Conservation (phyloP, 30 jellyfish, hydroid and myxozoan species). For the Aurelia aurita region DNA sequence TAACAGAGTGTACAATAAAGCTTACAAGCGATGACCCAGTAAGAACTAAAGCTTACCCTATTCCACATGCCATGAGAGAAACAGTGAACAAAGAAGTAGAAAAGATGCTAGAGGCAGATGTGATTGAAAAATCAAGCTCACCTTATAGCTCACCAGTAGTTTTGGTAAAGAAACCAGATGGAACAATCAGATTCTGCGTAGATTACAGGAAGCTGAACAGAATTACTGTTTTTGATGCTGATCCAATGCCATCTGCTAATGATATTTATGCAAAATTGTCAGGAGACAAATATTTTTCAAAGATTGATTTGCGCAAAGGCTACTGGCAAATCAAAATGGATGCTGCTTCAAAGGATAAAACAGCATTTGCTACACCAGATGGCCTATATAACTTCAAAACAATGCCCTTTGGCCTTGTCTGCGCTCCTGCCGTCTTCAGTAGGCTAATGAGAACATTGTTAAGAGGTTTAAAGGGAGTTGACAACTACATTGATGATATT, state of each 20-base stretch:
- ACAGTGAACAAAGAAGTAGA: no score
- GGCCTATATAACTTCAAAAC: slow-evolving; percentile 38
- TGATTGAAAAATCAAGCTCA: slow-evolving; percentile 8
- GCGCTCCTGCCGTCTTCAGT: slow-evolving; percentile 14
- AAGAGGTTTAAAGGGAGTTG: not conserved
- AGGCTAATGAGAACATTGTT: slow-evolving; percentile 3
- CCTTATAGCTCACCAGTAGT: slow-evolving; percentile 38
- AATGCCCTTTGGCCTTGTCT: slow-evolving; percentile 26
- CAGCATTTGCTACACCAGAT: slow-evolving; percentile 23
- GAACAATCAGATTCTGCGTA: slow-evolving; percentile 41
- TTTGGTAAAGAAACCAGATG: slow-evolving; percentile 32
- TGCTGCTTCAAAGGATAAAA: slow-evolving; percentile 24
- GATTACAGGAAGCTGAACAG: slow-evolving; percentile 38
- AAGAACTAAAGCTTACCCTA: no score
- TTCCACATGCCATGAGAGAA: no score
- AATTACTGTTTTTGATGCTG: slow-evolving; percentile 57
- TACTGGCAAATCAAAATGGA: slow-evolving; percentile 50
- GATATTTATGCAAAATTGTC: slow-evolving; percentile 22
- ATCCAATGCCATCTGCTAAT: slow-evolving; percentile 60
- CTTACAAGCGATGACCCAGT: no score
- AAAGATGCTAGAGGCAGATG: no score
- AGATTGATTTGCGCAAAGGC: slow-evolving; percentile 50
- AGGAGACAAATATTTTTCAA: slow-evolving; percentile 20
- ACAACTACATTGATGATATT: not conserved
- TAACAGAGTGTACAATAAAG: no score